phyloP scores from a whole-genome alignment of 2,113 vertebrate species.

The Gorilla gorilla region DNA sequence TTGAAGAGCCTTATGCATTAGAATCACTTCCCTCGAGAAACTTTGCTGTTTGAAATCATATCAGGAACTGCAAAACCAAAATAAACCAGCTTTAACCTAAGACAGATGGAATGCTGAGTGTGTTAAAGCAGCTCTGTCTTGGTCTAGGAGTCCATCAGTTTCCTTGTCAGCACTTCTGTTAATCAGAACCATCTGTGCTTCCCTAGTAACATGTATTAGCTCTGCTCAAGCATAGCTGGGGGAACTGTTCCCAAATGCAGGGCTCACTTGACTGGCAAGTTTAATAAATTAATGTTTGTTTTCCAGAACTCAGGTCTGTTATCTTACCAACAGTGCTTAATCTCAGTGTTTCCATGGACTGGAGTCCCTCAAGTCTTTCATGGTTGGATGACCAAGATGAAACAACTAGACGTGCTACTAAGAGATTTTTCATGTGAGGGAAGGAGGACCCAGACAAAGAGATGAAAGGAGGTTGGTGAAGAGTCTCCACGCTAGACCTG shows the following conservation, averaged over 20 bases:
- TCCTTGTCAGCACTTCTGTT: neutral
- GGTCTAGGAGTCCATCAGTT: neutral
- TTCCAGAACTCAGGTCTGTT: constrained; percentile 3
- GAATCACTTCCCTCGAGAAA: neutral
- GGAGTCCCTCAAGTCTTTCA: neutral
- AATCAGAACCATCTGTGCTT: neutral
- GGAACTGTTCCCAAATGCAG: neutral
- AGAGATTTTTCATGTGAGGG: neutral
- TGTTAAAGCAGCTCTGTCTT: neutral
- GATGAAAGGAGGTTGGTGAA: neutral
- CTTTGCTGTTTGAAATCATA: neutral
- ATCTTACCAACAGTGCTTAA: neutral
- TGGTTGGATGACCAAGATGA: neutral
- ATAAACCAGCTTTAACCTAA: constrained; percentile 6
- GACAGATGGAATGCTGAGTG: neutral
- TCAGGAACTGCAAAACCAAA: neutral
- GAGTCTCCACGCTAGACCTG: neutral
- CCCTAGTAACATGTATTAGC: neutral
- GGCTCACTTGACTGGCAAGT: neutral
- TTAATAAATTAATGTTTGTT: neutral
- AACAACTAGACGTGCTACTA: neutral
- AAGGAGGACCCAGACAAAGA: neutral
- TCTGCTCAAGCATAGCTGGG: neutral
- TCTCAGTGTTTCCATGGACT: neutral
- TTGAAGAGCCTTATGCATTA: neutral